Conservation (phyloP, 2,797 vertebrate species). For the Schizopygopsis pylzovi region DNA sequence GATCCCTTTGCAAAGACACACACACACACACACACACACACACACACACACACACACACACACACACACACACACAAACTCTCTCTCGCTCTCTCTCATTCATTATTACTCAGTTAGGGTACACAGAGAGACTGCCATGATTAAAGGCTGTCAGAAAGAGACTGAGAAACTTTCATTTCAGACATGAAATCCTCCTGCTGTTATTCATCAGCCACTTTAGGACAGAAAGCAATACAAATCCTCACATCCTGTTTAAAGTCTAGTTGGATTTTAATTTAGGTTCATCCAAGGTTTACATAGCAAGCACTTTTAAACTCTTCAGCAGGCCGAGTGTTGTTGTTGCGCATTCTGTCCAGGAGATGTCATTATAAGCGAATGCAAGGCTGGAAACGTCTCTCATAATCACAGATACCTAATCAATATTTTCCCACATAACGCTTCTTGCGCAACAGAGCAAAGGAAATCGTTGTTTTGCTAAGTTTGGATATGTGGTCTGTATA, state of each 20-base stretch:
- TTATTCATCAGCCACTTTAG: slow-evolving; percentile 4
- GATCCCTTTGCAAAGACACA: slow-evolving; percentile 25
- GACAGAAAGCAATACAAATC: slow-evolving; percentile 13
- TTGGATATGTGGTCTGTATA: background rate
- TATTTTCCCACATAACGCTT: background rate
- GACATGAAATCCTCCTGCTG: background rate
- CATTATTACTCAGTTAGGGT: slow-evolving; percentile 47
- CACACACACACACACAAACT: background rate
- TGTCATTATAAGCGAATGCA: background rate
- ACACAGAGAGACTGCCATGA: slow-evolving; percentile 21
- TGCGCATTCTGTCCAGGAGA: slow-evolving; percentile 39
- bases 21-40: background rate
- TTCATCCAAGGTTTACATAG: slow-evolving; percentile 32
- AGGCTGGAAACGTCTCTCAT: background rate
- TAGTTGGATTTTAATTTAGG: background rate
- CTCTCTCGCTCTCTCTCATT: slow-evolving; percentile 32
- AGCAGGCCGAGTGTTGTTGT: background rate
- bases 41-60: too few relatives aligned
- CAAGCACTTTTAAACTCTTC: background rate
- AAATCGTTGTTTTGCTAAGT: background rate
- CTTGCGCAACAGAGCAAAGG: background rate
- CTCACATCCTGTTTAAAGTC: slow-evolving; percentile 39
- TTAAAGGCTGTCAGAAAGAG: background rate
- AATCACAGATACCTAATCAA: background rate
- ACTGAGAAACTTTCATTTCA: slow-evolving; percentile 39